Evolutionary conservation across 2,113 vertebrate genomes (phyloP).

Genomic region (Psilopsiagon aurifrons): DNA sequence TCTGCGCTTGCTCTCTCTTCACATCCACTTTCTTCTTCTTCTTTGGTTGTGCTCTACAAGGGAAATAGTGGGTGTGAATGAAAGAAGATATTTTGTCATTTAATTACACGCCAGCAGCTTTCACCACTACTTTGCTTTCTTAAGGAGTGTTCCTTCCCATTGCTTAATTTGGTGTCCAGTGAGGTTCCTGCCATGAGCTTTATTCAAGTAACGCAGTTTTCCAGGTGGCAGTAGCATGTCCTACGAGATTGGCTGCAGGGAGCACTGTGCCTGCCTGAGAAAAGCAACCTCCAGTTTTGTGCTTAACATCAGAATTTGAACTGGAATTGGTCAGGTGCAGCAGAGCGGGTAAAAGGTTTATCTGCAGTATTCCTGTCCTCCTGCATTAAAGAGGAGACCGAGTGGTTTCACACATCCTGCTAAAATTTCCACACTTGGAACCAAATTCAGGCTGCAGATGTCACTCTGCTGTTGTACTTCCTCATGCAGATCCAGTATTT

Average conservation of each 20-base stretch:
- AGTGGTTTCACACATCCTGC: background rate
- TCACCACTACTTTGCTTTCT: background rate
- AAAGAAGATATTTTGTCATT: background rate
- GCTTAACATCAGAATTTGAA: background rate
- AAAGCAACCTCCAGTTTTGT: background rate
- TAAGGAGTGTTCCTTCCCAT: background rate
- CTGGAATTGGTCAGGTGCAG: background rate
- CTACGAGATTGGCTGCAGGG: background rate
- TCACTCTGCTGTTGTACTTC: background rate
- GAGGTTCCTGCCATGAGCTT: background rate
- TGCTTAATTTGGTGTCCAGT: background rate
- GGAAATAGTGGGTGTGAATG: background rate
- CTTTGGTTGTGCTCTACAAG: slow-evolving; percentile 85
- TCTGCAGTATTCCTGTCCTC: background rate
- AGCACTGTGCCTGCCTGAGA: background rate
- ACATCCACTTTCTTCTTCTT: slow-evolving; percentile 94
- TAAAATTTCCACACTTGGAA: background rate
- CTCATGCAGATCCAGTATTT: background rate
- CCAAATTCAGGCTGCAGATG: background rate
- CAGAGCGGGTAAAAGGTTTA: background rate
- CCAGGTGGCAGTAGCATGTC: background rate
- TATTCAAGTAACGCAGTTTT: background rate
- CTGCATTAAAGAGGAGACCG: background rate
- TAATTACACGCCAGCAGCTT: background rate
- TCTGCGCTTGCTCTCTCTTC: slow-evolving; percentile 80